Evolutionary conservation across 2,797 vertebrate genomes (phyloP).

Genomic region (Lacerta agilis): DNA sequence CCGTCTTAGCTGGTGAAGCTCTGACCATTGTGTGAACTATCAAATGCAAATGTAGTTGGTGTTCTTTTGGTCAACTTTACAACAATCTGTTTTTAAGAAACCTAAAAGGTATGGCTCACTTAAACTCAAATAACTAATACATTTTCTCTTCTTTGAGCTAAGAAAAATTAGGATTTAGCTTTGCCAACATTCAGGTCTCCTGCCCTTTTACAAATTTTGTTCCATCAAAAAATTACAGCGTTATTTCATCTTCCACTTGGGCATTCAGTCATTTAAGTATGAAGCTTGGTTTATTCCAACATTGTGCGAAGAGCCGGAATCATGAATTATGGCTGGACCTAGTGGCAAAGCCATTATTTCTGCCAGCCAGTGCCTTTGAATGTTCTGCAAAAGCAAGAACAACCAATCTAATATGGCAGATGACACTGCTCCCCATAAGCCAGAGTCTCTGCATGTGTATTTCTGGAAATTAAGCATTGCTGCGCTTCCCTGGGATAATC

Average conservation of each 20-base stretch:
- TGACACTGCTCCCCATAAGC: not conserved
- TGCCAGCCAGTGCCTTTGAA: not conserved
- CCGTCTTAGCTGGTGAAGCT: not conserved
- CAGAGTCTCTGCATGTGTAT: not conserved
- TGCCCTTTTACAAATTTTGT: not conserved
- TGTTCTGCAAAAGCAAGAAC: too few species aligned
- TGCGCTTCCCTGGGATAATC: not conserved
- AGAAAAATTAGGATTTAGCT: not conserved
- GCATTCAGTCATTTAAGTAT: not conserved
- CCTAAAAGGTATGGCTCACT: not conserved
- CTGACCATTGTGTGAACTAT: not conserved
- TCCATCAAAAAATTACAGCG: not conserved
- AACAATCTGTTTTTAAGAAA: not conserved
- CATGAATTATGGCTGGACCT: not conserved
- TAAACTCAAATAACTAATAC: not conserved
- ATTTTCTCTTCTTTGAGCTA: not conserved
- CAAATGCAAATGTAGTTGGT: not conserved
- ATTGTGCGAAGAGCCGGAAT: not conserved
- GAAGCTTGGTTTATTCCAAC: not conserved
- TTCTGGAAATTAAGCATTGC: not conserved
- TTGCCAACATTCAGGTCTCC: not conserved
- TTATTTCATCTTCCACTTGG: not conserved
- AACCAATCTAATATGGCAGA: not conserved
- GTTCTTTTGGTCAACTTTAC: not conserved
- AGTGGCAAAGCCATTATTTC: not conserved